Evolutionary conservation across 2,797 vertebrate genomes (phyloP).

Genomic region (Coreius guichenoti): DNA sequence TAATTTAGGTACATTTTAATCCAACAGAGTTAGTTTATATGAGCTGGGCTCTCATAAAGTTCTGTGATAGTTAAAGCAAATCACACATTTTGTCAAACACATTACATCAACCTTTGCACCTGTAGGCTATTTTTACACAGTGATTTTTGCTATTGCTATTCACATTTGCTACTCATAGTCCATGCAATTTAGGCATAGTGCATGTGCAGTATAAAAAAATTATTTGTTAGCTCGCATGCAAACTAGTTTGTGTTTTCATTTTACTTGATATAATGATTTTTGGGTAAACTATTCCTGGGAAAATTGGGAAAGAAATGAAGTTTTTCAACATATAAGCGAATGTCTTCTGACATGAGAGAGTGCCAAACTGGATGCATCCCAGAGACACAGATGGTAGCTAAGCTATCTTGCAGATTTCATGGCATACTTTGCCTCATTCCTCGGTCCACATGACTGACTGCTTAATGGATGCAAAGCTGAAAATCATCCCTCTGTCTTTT

Average conservation of each 20-base stretch:
- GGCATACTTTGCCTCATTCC: constrained; percentile 42
- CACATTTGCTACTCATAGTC: neutral
- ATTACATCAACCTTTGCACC: neutral
- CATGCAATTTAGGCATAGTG: neutral
- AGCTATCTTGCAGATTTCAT: constrained; percentile 54
- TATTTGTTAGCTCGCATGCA: neutral
- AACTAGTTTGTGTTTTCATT: constrained; percentile 28
- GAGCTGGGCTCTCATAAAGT: neutral
- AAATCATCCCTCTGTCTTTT: constrained; percentile 55
- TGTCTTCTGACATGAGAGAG: constrained; percentile 29
- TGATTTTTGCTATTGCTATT: neutral
- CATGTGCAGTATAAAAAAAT: neutral
- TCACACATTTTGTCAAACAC: constrained; percentile 2
- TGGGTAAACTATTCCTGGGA: neutral
- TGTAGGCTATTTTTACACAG: constrained; percentile 2
- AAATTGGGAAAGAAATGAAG: constrained; percentile 6
- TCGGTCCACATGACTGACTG: constrained; percentile 44
- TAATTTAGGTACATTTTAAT: constrained; percentile 75
- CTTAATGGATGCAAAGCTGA: constrained; percentile 52
- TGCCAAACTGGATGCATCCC: constrained; percentile 45
- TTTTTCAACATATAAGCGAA: constrained; percentile 36
- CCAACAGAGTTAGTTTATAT: constrained; percentile 55
- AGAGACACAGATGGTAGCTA: constrained; percentile 53
- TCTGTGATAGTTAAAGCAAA: neutral
- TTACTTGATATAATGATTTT: neutral